These are phyloP conservation scores for Acholoe squamosa DNA, from an alignment of 2,888 invertebrate genomes.

Conservation along the genomic window DNA sequence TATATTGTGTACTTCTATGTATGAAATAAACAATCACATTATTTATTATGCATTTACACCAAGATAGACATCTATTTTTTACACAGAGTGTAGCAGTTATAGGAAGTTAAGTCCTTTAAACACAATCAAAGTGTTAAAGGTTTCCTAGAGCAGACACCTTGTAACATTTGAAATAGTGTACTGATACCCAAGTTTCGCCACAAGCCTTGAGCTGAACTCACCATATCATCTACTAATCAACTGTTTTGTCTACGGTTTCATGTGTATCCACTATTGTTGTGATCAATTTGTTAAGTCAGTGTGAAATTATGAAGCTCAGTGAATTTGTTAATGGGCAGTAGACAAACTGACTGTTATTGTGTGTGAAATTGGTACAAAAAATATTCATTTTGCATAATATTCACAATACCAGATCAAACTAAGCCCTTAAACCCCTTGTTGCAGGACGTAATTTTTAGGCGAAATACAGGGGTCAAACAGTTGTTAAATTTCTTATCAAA, in stretches of 20 bases:
- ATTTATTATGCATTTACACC: constrained; percentile 14
- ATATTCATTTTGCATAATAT: no score
- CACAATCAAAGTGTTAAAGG: constrained; percentile 8
- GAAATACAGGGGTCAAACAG: no score
- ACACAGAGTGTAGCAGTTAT: not conserved
- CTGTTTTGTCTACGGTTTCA: not conserved
- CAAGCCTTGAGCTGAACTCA: constrained; percentile 32
- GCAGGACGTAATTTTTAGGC: no score
- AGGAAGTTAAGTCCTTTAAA: not conserved
- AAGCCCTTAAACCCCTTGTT: no score
- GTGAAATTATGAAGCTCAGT: no score
- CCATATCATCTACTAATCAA: constrained; percentile 32
- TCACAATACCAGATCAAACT: no score
- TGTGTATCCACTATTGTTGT: not conserved
- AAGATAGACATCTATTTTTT: constrained; percentile 28
- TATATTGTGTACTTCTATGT: not conserved
- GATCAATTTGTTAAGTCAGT: not conserved
- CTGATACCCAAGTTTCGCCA: not conserved
- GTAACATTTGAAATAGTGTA: not conserved
- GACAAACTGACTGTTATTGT: no score
- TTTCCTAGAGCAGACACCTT: not conserved
- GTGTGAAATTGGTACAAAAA: no score
- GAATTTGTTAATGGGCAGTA: no score
- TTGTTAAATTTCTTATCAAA: not conserved
- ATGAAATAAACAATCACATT: not conserved